Conservation (phyloP, 2,113 vertebrate species). For the Callorhinus ursinus region DNA sequence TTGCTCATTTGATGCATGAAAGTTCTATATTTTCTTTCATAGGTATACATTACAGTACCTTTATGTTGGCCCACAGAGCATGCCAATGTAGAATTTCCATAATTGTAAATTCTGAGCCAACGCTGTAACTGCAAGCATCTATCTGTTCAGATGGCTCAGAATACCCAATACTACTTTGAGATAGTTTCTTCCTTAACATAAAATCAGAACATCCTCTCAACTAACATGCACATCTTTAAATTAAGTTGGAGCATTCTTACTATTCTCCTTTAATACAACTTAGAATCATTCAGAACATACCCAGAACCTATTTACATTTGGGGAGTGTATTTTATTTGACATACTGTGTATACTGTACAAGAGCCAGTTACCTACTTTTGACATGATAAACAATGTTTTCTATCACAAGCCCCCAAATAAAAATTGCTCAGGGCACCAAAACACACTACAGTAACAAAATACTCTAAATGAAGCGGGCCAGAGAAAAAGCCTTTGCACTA, state of each 20-base stretch:
- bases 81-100: conserved; percentile 42
- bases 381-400: not conserved
- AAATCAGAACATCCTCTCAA: not conserved
- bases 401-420: not conserved
- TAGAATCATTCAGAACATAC: not conserved
- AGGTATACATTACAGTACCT: not conserved
- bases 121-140: not conserved
- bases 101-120: conserved; percentile 46
- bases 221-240: not conserved
- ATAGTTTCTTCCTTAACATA: not conserved
- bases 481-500: not conserved
- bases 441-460: not conserved
- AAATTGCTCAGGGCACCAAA: not conserved
- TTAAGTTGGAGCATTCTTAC: not conserved
- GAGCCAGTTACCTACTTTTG: not conserved
- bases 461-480: not conserved
- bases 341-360: not conserved
- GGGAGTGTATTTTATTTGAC: not conserved
- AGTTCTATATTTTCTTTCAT: conserved; percentile 45
- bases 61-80: not conserved
- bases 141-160: not conserved
- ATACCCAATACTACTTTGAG: not conserved
- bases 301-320: not conserved
- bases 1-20: conserved; percentile 60
- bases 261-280: not conserved